phyloP scores from a whole-genome alignment of 1,140 invertebrate genomes.

The Mactra quadrangularis region DNA sequence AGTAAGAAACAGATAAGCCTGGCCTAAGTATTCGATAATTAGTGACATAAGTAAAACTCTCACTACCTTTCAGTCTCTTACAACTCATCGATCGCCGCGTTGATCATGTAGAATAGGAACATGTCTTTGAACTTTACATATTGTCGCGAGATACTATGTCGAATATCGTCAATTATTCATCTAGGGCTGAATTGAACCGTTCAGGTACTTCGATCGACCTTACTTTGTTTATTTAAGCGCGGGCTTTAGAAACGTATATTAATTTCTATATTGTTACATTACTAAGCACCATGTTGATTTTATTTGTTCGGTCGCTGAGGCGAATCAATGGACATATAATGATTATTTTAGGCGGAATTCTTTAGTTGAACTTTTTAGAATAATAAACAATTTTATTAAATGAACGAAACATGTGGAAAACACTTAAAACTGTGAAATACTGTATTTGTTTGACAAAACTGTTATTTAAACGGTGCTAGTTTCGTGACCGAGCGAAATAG shows the following conservation, averaged over 20 bases:
- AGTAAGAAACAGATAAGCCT: constrained; percentile 19
- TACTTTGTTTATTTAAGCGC: constrained; percentile 59
- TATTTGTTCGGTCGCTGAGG: background rate
- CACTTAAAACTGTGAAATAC: constrained; percentile 5
- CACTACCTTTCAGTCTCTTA: background rate
- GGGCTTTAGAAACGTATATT: constrained; percentile 54
- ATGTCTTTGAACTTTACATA: background rate
- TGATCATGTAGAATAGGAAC: background rate
- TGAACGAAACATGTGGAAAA: background rate
- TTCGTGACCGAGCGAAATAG: constrained; percentile 10
- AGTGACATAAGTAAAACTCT: constrained; percentile 29
- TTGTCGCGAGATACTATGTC: background rate
- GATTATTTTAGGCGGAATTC: no score
- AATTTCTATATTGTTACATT: constrained; percentile 60
- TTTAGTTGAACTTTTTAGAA: no score
- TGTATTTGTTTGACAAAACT: constrained; percentile 26
- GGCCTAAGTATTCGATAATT: constrained; percentile 15
- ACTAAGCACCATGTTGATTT: constrained; percentile 50
- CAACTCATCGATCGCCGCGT: constrained; percentile 3
- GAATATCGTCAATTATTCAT: constrained; percentile 56
- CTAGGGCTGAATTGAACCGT: constrained; percentile 29
- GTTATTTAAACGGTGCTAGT: constrained; percentile 9
- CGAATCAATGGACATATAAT: background rate
- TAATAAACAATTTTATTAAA: constrained; percentile 10
- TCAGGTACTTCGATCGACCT: constrained; percentile 53